Conservation (phyloP, 2,113 vertebrate species). For the Procavia capensis region DNA sequence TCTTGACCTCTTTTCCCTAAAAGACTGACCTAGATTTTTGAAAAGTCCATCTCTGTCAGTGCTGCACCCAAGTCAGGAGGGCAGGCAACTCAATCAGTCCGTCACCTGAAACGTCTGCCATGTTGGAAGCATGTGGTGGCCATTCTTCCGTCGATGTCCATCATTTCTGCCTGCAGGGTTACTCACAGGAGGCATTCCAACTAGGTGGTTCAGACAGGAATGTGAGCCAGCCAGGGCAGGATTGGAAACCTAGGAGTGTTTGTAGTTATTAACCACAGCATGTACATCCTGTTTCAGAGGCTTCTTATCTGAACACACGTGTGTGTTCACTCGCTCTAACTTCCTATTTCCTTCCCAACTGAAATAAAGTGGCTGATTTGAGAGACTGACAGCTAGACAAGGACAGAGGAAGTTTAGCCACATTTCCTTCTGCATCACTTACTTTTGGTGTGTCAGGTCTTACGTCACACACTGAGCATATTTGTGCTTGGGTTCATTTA, state of each 20-base stretch:
- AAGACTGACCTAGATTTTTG: not conserved
- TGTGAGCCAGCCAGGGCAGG: slow-evolving; percentile 87
- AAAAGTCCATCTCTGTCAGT: not conserved
- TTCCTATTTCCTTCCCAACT: slow-evolving; percentile 59
- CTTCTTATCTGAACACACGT: slow-evolving; percentile 27
- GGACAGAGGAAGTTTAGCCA: not conserved
- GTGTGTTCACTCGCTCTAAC: slow-evolving; percentile 31
- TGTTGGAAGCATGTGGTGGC: slow-evolving; percentile 22
- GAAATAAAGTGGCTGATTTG: slow-evolving; percentile 35
- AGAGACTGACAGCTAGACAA: slow-evolving; percentile 5
- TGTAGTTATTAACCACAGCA: slow-evolving; percentile 79
- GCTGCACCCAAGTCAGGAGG: not conserved
- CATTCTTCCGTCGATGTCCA: not conserved
- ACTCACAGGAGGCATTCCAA: slow-evolving; percentile 85
- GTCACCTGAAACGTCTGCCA: slow-evolving; percentile 35
- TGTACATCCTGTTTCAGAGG: slow-evolving; percentile 57
- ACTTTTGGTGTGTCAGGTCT: slow-evolving; percentile 15
- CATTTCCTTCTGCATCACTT: slow-evolving; percentile 35
- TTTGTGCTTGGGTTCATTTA: not conserved
- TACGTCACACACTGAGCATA: not conserved
- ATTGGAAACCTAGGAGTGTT: slow-evolving; percentile 79
- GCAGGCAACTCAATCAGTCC: not conserved
- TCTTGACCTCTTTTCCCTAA: not conserved
- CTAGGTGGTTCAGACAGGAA: slow-evolving; percentile 87
- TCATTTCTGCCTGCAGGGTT: slow-evolving; percentile 36